Evolutionary conservation across 2,113 vertebrate genomes (phyloP).

Genomic region (Anhinga anhinga): DNA sequence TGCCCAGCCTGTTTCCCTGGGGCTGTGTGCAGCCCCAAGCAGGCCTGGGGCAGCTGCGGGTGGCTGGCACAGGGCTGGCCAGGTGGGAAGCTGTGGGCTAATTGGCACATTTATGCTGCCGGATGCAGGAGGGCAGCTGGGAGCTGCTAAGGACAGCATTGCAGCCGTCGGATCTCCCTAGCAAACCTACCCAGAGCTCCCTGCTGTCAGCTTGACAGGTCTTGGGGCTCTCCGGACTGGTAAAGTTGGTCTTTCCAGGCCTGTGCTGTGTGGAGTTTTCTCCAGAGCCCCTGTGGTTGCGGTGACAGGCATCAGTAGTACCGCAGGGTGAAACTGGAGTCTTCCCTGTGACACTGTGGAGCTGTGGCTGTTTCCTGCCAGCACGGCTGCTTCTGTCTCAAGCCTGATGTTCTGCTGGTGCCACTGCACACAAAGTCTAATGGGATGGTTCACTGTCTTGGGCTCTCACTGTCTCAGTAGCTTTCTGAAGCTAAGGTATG

Average conservation of each 20-base stretch:
- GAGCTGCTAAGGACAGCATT: neutral
- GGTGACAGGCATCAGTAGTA: neutral
- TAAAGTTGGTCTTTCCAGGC: neutral
- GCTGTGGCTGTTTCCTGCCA: neutral
- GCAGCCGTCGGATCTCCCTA: rapidly evolving
- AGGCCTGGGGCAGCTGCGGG: rapidly evolving
- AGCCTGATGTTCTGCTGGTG: neutral
- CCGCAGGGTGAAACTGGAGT: neutral
- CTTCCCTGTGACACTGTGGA: neutral
- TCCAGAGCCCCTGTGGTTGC: neutral
- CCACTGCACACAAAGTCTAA: rapidly evolving
- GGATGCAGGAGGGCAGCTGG: neutral
- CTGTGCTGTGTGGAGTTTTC: neutral
- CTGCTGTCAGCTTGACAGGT: rapidly evolving
- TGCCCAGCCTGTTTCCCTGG: neutral
- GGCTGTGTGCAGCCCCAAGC: neutral
- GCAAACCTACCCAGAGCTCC: neutral
- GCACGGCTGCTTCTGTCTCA: neutral
- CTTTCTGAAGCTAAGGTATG: neutral
- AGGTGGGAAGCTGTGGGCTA: neutral
- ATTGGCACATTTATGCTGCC: rapidly evolving
- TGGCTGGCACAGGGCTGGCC: neutral
- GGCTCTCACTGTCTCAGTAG: neutral
- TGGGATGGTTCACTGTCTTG: rapidly evolving
- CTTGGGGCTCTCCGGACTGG: neutral